A percentile compares a stretch with the other conserved stretches of the same genome.
phyloP scores from a whole-genome alignment of 2,888 invertebrate genomes.

The Spisula subtruncata region DNA sequence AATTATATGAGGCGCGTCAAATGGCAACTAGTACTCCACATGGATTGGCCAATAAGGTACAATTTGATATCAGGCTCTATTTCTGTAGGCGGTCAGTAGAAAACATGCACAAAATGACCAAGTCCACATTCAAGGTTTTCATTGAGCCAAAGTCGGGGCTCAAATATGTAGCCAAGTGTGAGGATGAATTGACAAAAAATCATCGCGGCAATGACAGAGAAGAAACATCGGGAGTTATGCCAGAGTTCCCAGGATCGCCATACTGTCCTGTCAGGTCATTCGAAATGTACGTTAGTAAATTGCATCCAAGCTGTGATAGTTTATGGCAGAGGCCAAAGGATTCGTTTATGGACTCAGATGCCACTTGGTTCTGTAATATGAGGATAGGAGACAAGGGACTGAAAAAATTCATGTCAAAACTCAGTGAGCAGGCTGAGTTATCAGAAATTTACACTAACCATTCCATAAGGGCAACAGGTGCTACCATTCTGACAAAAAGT shows the following conservation, averaged over 20 bases:
- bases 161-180: not conserved
- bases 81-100: not conserved
- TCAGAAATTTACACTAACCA: constrained; percentile 58
- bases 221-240: not conserved
- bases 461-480: constrained; percentile 59
- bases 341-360: constrained; percentile 41
- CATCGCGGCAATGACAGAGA: not conserved
- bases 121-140: not conserved
- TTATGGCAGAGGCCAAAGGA: constrained; percentile 58
- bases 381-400: not conserved
- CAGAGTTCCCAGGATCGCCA: not conserved
- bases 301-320: constrained; percentile 49
- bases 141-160: not conserved
- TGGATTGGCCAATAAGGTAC: not conserved
- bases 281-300: constrained; percentile 49
- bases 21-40: not conserved
- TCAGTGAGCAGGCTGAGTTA: constrained; percentile 49
- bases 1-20: not conserved
- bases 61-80: not conserved
- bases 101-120: not conserved
- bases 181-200: not conserved
- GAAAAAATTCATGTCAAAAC: constrained; percentile 24
- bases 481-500: constrained; percentile 59
- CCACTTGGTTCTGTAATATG: constrained; percentile 17
- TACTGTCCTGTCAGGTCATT: constrained; percentile 54